A percentile compares a stretch with the other conserved stretches of the same genome.
phyloP scores from a whole-genome alignment of 2,113 vertebrate species.

The Tetrax tetrax region DNA sequence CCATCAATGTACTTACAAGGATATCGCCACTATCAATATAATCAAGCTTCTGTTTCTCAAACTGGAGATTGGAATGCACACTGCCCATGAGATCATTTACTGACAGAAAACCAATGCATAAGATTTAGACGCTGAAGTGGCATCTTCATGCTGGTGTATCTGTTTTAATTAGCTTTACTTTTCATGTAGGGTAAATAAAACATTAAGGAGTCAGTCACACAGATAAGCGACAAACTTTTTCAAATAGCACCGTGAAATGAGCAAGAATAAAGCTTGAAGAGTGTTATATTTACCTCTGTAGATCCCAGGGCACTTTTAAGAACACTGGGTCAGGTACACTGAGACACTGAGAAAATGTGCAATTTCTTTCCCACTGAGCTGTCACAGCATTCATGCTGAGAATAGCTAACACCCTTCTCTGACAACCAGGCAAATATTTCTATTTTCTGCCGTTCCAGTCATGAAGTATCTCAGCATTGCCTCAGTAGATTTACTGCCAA shows the following conservation, averaged over 20 bases:
- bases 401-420: conserved; percentile 71
- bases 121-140: not conserved
- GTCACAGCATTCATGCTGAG: conserved; percentile 70
- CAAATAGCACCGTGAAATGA: conserved; percentile 58
- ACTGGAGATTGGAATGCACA: not conserved
- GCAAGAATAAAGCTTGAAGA: conserved; percentile 62
- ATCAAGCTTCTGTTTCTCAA: not conserved
- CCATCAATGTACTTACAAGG: not conserved
- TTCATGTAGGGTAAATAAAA: conserved; percentile 48
- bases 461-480: conserved; percentile 47
- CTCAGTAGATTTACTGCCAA: conserved; percentile 72
- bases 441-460: conserved; percentile 66
- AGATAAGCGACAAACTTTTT: conserved; percentile 33
- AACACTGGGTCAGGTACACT: conserved; percentile 62
- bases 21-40: not conserved
- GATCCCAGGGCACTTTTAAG: conserved; percentile 33
- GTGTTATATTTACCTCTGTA: conserved; percentile 62
- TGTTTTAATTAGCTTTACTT: conserved; percentile 56
- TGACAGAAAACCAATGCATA: not conserved
- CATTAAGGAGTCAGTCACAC: conserved; percentile 37
- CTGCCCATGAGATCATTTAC: not conserved
- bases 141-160: not conserved
- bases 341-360: conserved; percentile 68
- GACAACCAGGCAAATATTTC: conserved; percentile 72
- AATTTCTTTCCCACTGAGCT: conserved; percentile 71